These are phyloP conservation scores for Aptenodytes patagonicus DNA, from an alignment of 2,113 vertebrate species.

Conservation along the genomic window DNA sequence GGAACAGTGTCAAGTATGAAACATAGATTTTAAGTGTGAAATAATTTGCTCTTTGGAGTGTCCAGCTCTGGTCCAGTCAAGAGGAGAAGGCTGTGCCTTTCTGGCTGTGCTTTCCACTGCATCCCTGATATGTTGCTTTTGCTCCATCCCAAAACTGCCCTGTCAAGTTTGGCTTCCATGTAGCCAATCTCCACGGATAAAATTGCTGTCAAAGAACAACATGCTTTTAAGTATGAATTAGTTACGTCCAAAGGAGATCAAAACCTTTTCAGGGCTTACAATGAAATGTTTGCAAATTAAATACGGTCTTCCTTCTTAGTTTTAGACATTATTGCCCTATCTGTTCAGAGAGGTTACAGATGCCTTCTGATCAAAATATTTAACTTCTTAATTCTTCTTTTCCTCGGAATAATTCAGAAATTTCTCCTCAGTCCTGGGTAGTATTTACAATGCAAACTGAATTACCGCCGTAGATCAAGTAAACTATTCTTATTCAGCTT, in stretches of 20 bases:
- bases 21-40: not conserved
- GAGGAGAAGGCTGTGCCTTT: not conserved
- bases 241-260: not conserved
- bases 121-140: not conserved
- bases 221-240: not conserved
- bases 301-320: not conserved
- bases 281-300: not conserved
- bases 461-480: not conserved
- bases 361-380: slow-evolving; percentile 40
- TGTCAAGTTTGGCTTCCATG: not conserved
- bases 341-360: not conserved
- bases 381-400: slow-evolving; percentile 46
- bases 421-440: not conserved
- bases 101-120: not conserved
- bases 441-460: not conserved
- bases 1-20: not conserved
- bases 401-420: slow-evolving; percentile 35
- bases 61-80: not conserved
- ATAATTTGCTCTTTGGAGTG: not conserved
- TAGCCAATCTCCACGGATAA: not conserved
- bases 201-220: not conserved
- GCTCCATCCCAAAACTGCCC: not conserved
- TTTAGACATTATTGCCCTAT: not conserved
- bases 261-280: not conserved
- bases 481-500: not conserved